These are phyloP conservation scores for Tamias sibiricus DNA, from an alignment of 2,113 vertebrate genomes.

Conservation along the genomic window DNA sequence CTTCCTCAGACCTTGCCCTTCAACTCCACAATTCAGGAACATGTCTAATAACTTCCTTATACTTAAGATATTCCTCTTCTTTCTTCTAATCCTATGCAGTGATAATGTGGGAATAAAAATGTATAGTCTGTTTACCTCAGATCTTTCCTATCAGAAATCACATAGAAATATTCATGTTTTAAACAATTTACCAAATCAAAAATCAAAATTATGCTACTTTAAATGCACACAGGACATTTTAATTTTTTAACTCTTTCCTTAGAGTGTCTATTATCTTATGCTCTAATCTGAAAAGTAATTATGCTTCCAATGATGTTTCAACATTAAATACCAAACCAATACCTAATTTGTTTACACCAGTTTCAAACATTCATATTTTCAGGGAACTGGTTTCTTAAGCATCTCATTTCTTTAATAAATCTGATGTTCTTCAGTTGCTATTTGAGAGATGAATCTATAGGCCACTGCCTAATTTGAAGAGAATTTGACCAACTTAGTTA, in stretches of 20 bases:
- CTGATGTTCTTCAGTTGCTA: background rate
- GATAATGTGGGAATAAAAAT: constrained; percentile 31
- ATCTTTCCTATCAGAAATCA: background rate
- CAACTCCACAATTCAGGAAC: background rate
- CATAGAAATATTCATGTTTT: constrained; percentile 8
- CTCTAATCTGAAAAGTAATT: constrained; percentile 18
- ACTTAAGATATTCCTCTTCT: background rate
- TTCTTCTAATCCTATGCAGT: background rate
- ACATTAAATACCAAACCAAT: constrained; percentile 13
- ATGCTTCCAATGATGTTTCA: background rate
- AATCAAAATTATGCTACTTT: constrained; percentile 28
- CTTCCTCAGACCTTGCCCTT: background rate
- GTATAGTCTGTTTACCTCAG: background rate
- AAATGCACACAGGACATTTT: background rate
- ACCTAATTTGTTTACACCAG: background rate
- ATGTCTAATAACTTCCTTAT: background rate
- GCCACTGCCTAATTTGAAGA: background rate
- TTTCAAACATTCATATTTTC: constrained; percentile 25
- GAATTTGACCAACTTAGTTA: background rate
- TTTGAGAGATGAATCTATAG: background rate
- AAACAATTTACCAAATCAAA: constrained; percentile 31
- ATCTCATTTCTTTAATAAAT: background rate
- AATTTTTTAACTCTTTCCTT: constrained; percentile 29
- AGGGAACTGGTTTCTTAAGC: background rate
- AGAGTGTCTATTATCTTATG: background rate